These are phyloP conservation scores for Mus caroli DNA, from an alignment of 2,797 vertebrate genomes.

Conservation along the genomic window DNA sequence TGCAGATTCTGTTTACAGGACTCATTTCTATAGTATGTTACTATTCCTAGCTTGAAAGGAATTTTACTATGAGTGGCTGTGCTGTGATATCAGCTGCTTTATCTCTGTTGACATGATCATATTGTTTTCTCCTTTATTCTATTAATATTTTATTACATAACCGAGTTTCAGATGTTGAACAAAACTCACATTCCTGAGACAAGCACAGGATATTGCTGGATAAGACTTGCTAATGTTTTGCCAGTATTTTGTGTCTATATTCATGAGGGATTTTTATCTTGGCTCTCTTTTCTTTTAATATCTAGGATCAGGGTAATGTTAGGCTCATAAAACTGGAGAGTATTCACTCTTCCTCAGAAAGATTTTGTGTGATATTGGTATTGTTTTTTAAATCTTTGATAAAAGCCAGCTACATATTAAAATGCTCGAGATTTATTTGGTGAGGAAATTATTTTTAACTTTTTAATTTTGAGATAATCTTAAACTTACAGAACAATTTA, in stretches of 20 bases:
- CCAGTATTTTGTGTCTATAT: constrained; percentile 61
- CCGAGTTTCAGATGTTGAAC: constrained; percentile 69
- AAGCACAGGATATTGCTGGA: constrained; percentile 74
- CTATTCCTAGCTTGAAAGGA: background rate
- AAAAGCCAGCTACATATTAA: constrained; percentile 44
- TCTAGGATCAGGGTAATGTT: constrained; percentile 52
- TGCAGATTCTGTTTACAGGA: background rate
- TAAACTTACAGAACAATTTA: constrained; percentile 37
- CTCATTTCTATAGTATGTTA: background rate
- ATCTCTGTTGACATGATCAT: constrained; percentile 17
- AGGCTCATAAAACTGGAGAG: constrained; percentile 31
- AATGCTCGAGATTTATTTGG: constrained; percentile 43
- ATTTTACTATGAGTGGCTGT: constrained; percentile 15
- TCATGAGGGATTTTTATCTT: constrained; percentile 64
- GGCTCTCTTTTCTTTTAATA: constrained; percentile 63
- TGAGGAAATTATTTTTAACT: constrained; percentile 68
- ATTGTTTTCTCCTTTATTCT: constrained; percentile 68
- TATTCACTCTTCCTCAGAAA: constrained; percentile 41
- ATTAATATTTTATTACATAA: constrained; percentile 65
- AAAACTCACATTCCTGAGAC: constrained; percentile 57
- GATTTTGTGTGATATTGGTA: constrained; percentile 23
- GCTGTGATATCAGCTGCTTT: constrained; percentile 52
- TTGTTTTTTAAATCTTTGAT: constrained; percentile 63
- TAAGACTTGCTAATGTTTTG: constrained; percentile 58
- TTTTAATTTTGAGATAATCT: constrained; percentile 70